These are phyloP conservation scores for Hydrochoerus hydrochaeris DNA, from an alignment of 2,113 vertebrate species.

Conservation along the genomic window DNA sequence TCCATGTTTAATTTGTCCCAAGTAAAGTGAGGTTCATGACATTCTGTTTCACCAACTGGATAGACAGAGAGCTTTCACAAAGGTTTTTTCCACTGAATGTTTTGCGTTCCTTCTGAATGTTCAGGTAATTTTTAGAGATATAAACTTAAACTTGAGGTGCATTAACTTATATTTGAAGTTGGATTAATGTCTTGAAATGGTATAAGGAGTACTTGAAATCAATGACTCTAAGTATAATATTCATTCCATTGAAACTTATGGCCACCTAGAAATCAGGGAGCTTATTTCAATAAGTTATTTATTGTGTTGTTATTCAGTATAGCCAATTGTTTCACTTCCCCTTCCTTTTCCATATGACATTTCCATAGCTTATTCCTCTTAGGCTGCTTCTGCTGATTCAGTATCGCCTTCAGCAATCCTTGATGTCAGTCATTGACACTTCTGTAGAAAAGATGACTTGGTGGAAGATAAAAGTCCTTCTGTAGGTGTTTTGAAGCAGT, in stretches of 20 bases:
- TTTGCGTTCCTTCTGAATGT: neutral
- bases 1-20: neutral
- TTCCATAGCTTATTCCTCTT: conserved; percentile 30
- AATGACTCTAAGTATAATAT: neutral
- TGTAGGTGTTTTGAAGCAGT: neutral
- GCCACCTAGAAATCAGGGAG: neutral
- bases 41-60: neutral
- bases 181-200: neutral
- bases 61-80: neutral
- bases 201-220: neutral
- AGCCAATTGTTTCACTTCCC: neutral
- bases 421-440: conserved; percentile 47
- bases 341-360: neutral
- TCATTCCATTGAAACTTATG: neutral
- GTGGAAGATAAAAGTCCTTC: conserved; percentile 2
- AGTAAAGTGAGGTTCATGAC: neutral
- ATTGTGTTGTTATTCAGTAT: neutral
- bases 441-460: conserved; percentile 64
- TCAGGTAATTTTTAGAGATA: neutral
- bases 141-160: neutral
- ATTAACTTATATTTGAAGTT: neutral
- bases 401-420: neutral
- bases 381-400: conserved; percentile 46
- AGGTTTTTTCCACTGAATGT: neutral
- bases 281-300: neutral